Percentiles rank a stretch among this genome's conserved stretches.
These are phyloP conservation scores for Magallana gigas DNA, from an alignment of 1,140 invertebrate genomes.

Conservation along the genomic window DNA sequence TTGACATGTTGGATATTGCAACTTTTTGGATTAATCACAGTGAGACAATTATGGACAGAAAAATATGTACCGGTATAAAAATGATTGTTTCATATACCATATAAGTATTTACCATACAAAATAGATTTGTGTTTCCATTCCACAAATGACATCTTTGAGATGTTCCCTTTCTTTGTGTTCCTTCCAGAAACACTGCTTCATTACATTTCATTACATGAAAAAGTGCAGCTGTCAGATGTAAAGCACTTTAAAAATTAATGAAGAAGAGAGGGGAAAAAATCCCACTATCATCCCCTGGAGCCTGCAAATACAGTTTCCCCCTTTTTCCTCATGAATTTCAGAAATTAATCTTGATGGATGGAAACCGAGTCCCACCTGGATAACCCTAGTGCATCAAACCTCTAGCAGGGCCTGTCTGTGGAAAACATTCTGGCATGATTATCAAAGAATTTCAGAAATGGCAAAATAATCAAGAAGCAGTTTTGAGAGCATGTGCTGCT, in stretches of 20 bases:
- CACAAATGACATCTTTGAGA: too few species aligned
- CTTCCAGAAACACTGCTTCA: too few species aligned
- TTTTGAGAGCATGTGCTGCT: conserved; percentile 7
- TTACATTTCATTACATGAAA: too few species aligned
- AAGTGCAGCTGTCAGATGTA: conserved; percentile 2
- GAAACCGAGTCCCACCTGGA: conserved; percentile 13
- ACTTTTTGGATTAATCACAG: too few species aligned
- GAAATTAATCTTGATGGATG: conserved; percentile 36
- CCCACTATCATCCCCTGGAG: not conserved
- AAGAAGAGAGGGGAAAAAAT: not conserved
- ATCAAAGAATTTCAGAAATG: conserved; percentile 38
- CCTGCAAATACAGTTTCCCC: not conserved
- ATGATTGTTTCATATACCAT: too few species aligned
- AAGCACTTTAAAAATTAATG: conserved; percentile 15
- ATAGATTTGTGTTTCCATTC: too few species aligned
- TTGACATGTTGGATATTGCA: too few species aligned
- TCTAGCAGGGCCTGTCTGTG: not conserved
- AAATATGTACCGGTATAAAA: too few species aligned
- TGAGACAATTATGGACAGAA: too few species aligned
- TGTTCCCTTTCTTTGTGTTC: too few species aligned
- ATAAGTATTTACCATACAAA: too few species aligned
- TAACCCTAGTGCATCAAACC: conserved; percentile 9
- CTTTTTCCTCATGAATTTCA: not conserved
- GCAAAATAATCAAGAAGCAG: conserved; percentile 34
- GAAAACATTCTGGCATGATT: conserved; percentile 25